phyloP scores from a whole-genome alignment of 2,113 vertebrate species.

The Passer montanus region DNA sequence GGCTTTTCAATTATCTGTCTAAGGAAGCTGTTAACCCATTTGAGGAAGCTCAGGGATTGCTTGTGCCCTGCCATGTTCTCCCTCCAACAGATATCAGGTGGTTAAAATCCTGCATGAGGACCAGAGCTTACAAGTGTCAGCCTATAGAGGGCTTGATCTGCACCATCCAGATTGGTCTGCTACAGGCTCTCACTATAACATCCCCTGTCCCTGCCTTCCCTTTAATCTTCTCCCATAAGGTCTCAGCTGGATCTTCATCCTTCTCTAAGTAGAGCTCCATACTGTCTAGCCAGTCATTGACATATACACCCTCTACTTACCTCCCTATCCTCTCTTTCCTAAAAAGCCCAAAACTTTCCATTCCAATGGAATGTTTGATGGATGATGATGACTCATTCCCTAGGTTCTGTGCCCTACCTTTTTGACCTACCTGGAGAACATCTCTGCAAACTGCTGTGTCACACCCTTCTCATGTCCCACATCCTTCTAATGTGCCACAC shows the following conservation, averaged over 20 bases:
- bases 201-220: not conserved
- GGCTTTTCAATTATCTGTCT: not conserved
- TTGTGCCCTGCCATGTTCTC: not conserved
- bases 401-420: not conserved
- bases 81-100: not conserved
- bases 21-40: not conserved
- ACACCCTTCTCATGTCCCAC: no score
- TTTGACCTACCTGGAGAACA: not conserved
- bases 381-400: not conserved
- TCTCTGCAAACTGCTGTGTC: not conserved
- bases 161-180: not conserved
- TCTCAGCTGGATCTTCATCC: not conserved
- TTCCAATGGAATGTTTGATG: not conserved
- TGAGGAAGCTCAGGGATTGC: not conserved
- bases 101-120: not conserved
- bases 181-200: not conserved
- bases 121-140: not conserved
- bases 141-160: not conserved
- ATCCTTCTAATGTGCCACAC: no score
- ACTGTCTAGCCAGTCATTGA: not conserved
- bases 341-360: not conserved
- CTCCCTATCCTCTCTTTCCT: not conserved
- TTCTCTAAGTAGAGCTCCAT: not conserved
- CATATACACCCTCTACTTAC: not conserved
- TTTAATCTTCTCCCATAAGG: not conserved